Evolutionary conservation across 2,113 vertebrate genomes (phyloP), one percentile per base, ranked within the genome.

Genomic region (Hiodon alosoides): DNA sequence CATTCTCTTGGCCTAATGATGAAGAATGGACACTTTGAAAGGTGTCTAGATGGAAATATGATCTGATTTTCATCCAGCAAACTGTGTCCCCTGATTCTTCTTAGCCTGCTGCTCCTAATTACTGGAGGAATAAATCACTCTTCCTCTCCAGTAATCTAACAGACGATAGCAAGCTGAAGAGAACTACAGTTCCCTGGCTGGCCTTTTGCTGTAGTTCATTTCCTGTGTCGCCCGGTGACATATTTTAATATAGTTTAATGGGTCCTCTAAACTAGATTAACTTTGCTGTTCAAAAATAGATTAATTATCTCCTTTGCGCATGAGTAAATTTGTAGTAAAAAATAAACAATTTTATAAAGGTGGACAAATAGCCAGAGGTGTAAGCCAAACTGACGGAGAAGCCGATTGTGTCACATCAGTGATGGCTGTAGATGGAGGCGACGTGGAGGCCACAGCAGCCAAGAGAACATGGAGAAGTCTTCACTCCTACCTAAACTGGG

Each of bases 251-350:
- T 57, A 73, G 76, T 81, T 71, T 58, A 31, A 52, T 58, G 53
- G 74, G 61, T 78, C 69, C 60, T 6, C 67, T 74, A 65, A 72
- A 62, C 62, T 52, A 81, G 82, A 82, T 81, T 81, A 79, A 82
- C 76, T 77, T 72, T 61, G 68, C 51, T 17, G 61, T 54, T 75
- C 71, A 76, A 76, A 73, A 62, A 64, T 71, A 80, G 77, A 84
- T 79, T 55, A 81, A 84, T 82, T 55, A 52, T 58, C 72, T 80
- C 72, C 60, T 68, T 17, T 55, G 17, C 64, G 16, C 62, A 59
- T 65, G 48, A n/a, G 60, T 53, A 6, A 59, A 50, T 54, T 53
- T 73, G 64, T 4, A 58, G 31, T 6, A 72, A 64, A 66, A n/a
- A 4, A 62, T 13, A 13, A 47, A 48, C 57, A n/a, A 4, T 4